Evolutionary conservation across 2,113 vertebrate species (phyloP).

Genomic region (Pedionomus torquatus): DNA sequence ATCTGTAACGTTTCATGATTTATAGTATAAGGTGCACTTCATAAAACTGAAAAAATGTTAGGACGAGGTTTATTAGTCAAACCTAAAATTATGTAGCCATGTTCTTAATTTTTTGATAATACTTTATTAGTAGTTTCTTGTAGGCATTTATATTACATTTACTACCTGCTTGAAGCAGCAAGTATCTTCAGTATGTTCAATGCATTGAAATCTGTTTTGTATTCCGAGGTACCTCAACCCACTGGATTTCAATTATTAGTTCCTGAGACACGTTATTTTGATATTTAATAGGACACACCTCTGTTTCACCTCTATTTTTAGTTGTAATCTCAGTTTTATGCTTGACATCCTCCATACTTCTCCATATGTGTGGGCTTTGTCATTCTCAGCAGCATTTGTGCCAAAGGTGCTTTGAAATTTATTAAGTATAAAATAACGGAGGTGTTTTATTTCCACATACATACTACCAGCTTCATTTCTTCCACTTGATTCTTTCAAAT

Average conservation of each 20-base stretch:
- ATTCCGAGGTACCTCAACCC: neutral
- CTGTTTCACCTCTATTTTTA: neutral
- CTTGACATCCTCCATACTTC: neutral
- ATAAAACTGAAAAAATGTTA: neutral
- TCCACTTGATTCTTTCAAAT: conserved; percentile 7
- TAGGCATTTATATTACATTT: neutral
- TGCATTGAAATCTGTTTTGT: neutral
- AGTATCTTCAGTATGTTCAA: neutral
- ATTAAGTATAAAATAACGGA: neutral
- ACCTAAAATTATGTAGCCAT: neutral
- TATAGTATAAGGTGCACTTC: neutral
- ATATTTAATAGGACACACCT: neutral
- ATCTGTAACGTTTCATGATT: neutral
- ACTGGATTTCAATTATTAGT: neutral
- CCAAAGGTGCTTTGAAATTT: conserved; percentile 3
- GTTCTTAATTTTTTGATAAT: neutral
- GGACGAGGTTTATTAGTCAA: neutral
- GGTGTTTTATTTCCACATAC: neutral
- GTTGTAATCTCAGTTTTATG: neutral
- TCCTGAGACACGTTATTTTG: neutral
- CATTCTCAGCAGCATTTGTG: neutral
- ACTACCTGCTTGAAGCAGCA: neutral
- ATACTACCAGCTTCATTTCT: neutral
- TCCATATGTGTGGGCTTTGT: neutral
- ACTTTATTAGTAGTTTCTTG: neutral